phyloP scores from a whole-genome alignment of 2,797 vertebrate species.

The Mormyrops boulengeri region DNA sequence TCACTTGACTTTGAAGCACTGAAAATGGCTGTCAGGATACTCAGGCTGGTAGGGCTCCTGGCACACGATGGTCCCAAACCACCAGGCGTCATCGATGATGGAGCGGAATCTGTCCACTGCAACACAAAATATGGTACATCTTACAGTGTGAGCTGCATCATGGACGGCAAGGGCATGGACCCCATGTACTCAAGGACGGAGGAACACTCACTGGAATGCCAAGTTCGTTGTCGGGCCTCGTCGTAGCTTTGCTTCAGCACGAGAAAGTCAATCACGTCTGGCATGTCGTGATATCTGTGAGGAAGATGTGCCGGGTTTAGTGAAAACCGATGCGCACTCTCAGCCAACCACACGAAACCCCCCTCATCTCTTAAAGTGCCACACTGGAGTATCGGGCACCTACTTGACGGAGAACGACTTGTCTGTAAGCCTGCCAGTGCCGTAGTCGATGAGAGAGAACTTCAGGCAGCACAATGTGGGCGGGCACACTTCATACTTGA shows the following conservation, averaged over 20 bases:
- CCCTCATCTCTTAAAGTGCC: neutral
- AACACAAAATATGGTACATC: slow-evolving; percentile 17
- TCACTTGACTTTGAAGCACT: slow-evolving; percentile 94
- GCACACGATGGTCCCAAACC: slow-evolving; percentile 91
- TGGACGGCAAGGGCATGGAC: neutral
- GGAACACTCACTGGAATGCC: slow-evolving; percentile 77
- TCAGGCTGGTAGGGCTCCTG: slow-evolving; percentile 89
- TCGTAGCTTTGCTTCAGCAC: slow-evolving; percentile 89
- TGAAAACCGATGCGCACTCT: neutral
- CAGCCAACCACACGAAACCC: neutral
- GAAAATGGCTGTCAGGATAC: slow-evolving; percentile 94
- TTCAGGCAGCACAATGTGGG: slow-evolving; percentile 93
- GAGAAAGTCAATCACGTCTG: slow-evolving; percentile 95
- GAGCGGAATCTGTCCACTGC: slow-evolving; percentile 86
- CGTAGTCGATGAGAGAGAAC: slow-evolving; percentile 85
- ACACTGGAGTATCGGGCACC: slow-evolving; percentile 22
- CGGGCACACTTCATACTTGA: slow-evolving; percentile 89
- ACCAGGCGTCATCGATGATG: slow-evolving; percentile 97
- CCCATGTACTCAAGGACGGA: neutral
- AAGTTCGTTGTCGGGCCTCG: slow-evolving; percentile 82
- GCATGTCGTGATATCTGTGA: slow-evolving; percentile 94
- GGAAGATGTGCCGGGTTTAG: neutral
- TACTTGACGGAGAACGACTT: slow-evolving; percentile 92
- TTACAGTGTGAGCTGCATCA: neutral
- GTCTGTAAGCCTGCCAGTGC: slow-evolving; percentile 79